A percentile compares a stretch with the other conserved stretches of the same genome.
Evolutionary conservation across 2,888 invertebrate genomes (phyloP).

Genomic region (Pteria penguin): DNA sequence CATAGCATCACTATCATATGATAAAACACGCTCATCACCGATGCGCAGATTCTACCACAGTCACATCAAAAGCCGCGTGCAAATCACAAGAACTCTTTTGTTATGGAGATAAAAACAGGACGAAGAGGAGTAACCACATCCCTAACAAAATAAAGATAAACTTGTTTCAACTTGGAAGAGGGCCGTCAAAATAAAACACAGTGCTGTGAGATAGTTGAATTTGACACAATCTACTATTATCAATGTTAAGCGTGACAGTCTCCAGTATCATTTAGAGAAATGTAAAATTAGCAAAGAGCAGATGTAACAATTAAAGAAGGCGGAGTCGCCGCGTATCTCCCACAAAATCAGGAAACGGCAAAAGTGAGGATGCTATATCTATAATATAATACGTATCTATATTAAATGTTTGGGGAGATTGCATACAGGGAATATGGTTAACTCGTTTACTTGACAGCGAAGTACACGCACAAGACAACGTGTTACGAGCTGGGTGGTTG

Average conservation of each 20-base stretch:
- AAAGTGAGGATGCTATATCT: no score
- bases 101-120: not conserved
- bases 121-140: not conserved
- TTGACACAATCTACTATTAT: not conserved
- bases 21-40: not conserved
- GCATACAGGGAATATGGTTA: no score
- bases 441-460: no score
- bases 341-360: no score
- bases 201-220: not conserved
- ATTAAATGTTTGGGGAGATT: no score
- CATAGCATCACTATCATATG: no score
- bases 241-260: not conserved
- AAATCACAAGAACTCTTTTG: not conserved
- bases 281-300: not conserved
- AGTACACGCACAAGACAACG: no score
- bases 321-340: no score
- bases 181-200: not conserved
- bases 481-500: no score
- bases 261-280: not conserved
- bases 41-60: not conserved
- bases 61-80: not conserved
- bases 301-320: not conserved
- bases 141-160: not conserved
- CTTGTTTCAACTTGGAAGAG: not conserved
- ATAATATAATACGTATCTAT: no score